These are phyloP conservation scores for Amphipyra berbera DNA, from an alignment of 2,888 invertebrate species.

Conservation along the genomic window DNA sequence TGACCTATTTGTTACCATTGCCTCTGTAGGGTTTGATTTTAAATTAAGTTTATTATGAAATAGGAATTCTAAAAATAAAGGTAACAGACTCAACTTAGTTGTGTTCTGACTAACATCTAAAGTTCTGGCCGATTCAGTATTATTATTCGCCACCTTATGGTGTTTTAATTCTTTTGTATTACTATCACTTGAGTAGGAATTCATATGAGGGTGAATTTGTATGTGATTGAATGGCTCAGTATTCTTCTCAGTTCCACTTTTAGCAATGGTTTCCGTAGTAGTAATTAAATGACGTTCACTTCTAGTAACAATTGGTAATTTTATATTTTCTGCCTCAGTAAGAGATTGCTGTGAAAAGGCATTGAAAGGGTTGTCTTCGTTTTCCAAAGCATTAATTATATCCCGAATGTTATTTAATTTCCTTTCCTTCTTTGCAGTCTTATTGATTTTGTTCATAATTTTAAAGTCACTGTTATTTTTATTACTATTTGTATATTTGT, in stretches of 20 bases:
- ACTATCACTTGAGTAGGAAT: conserved; percentile 12
- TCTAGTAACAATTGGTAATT: conserved; percentile 28
- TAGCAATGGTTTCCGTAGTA: conserved; percentile 4
- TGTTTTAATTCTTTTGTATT: conserved; percentile 11
- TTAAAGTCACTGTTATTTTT: conserved; percentile 39
- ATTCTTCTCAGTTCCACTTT: conserved; percentile 16
- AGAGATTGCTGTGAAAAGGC: conserved; percentile 65
- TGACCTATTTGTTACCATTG: conserved; percentile 39
- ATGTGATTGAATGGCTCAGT: conserved; percentile 11
- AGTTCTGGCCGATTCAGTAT: conserved; percentile 23
- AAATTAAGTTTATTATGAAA: conserved; percentile 63
- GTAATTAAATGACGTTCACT: conserved; percentile 35
- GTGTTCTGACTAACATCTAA: conserved; percentile 37
- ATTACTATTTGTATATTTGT: conserved; percentile 60
- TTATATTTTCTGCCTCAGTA: conserved; percentile 71
- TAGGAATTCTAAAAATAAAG: conserved; percentile 74
- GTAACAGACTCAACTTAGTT: conserved; percentile 63
- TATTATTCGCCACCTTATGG: conserved; percentile 9
- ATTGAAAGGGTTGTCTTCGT: conserved; percentile 55
- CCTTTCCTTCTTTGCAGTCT: conserved; percentile 55
- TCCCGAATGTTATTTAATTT: conserved; percentile 82
- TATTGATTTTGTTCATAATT: conserved; percentile 23
- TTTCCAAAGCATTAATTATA: conserved; percentile 78
- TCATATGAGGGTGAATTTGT: conserved; percentile 8
- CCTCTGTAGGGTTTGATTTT: conserved; percentile 38